A percentile compares a stretch with the other conserved stretches of the same genome.
phyloP scores from a whole-genome alignment of 2,113 vertebrate species.

The Calidris pugnax region DNA sequence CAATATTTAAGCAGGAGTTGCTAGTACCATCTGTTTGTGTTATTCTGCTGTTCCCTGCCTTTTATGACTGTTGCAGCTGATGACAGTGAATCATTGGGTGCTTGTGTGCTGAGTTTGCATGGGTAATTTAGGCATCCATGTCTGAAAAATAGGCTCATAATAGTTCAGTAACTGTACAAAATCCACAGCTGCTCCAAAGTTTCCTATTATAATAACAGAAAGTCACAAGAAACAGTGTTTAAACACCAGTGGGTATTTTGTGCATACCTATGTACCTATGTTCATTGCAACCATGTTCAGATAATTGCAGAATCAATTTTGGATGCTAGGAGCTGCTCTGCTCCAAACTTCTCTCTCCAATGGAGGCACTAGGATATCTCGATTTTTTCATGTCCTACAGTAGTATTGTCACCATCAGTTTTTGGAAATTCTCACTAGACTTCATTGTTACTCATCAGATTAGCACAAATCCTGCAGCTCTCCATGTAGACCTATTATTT shows the following conservation, averaged over 20 bases:
- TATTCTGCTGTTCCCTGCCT: background rate
- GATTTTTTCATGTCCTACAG: background rate
- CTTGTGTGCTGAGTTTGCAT: background rate
- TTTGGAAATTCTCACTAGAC: background rate
- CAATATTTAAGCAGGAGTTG: background rate
- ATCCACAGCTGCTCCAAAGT: background rate
- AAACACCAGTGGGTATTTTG: background rate
- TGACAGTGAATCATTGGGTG: background rate
- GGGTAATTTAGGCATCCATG: background rate
- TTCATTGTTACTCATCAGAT: background rate
- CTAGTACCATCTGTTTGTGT: background rate
- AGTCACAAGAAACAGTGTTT: background rate
- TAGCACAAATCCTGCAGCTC: background rate
- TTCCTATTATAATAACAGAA: background rate
- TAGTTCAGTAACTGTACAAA: background rate
- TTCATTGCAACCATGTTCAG: background rate
- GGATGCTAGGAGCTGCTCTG: background rate
- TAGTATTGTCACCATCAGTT: background rate
- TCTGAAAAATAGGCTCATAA: background rate
- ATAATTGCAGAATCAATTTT: background rate
- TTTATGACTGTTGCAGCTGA: background rate
- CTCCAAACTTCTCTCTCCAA: background rate
- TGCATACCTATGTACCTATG: background rate
- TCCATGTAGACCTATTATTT: background rate
- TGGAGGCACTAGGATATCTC: background rate